These are phyloP conservation scores for Edolisoma coerulescens DNA, from an alignment of 2,113 vertebrate genomes.

Conservation along the genomic window DNA sequence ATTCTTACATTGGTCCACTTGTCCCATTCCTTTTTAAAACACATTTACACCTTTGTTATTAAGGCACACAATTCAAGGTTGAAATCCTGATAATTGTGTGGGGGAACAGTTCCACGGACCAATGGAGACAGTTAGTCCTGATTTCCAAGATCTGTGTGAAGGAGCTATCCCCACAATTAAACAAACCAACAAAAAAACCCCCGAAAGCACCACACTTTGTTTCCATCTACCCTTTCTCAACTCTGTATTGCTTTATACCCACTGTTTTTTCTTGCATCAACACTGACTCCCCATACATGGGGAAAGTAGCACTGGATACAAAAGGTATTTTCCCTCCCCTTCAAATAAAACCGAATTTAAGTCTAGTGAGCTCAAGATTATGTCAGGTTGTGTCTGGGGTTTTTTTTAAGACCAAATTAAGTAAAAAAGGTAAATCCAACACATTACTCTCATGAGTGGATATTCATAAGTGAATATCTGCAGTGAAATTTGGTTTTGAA, in stretches of 20 bases:
- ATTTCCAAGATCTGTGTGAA: neutral
- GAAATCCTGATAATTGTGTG: neutral
- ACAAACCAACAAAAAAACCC: neutral
- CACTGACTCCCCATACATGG: no score
- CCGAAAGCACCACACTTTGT: neutral
- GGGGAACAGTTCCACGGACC: neutral
- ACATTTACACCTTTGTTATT: neutral
- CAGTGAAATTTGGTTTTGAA: neutral
- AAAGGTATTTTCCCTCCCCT: accelerated
- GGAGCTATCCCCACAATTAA: neutral
- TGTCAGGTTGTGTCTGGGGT: neutral
- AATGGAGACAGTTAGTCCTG: neutral
- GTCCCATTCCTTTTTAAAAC: neutral
- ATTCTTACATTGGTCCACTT: neutral
- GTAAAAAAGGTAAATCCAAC: neutral
- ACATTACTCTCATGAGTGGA: neutral
- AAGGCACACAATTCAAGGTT: neutral
- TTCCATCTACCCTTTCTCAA: neutral
- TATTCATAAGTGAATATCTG: neutral
- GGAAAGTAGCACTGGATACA: neutral
- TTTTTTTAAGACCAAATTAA: neutral
- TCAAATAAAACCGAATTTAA: neutral
- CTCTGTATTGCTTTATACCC: neutral
- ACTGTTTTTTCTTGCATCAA: neutral
- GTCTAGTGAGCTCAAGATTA: neutral